Base-by-base conservation (phyloP, 2,113 vertebrate genomes). In the Harpagus bidentatus region DNA sequence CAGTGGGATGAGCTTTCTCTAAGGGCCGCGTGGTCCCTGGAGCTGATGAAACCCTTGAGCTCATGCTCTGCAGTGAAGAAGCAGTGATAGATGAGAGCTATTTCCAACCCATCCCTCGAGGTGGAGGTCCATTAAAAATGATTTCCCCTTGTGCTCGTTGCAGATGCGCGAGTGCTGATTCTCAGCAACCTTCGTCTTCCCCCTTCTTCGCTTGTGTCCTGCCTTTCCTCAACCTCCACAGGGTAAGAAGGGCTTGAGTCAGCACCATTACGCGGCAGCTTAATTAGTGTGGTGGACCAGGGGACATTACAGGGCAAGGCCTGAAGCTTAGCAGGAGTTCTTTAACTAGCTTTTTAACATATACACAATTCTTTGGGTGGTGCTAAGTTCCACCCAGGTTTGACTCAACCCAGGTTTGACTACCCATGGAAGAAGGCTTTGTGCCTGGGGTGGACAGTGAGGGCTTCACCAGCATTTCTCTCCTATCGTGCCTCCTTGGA, bases 71-170 rank as follows among this genome's bases (percentile, higher is more conserved):
- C 0, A 2, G 42, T 29, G 47, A 45, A 48, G 42, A 48, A 66
- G 52, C 45, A 34, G 16, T 58, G 73, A 84, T 14, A 55, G 69
- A 78, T 43, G 65, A 78, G 70, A 78, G 12, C 43, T 58, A 13
- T 52, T 82, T 91, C 53, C 81, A 85, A 47, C 14, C 19, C 0
- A 0, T 40, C 26, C 22, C 26, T 23, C 0, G 0, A 0, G 7
- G 48, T 11, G 28, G 53, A 72, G 19, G 26, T 42, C 76, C 38
- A 47, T 82, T 72, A 86, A 31, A 82, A 62, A 62, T 28, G 0
- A 72, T 63, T 93, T 69, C 80, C 53, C 38, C 16, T 42, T 43
- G 34, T 59, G 38, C 34, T 85, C 16, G 0, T 58, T 56, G 25
- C 1, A 11, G 84, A 72, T 40, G 7, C 0, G 0, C 1, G 4